These are phyloP conservation scores for Chrysolina americana DNA, from an alignment of 2,888 invertebrate species.

Conservation along the genomic window DNA sequence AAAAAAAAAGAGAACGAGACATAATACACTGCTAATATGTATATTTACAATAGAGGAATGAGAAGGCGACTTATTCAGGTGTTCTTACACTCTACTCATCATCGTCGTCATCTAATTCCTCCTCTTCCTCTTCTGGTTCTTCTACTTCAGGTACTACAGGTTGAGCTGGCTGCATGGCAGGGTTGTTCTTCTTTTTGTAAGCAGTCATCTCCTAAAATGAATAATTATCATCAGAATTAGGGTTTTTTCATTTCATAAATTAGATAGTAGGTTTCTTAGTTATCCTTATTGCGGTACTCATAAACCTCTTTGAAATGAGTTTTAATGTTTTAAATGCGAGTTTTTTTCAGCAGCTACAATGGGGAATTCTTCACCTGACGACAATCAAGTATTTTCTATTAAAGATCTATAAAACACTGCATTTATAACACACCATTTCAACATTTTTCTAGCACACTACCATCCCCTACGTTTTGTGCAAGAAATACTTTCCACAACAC, in stretches of 20 bases:
- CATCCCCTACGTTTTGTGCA: no score
- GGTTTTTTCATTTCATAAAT: neutral
- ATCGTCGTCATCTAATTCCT: slow-evolving; percentile 66
- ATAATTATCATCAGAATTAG: neutral
- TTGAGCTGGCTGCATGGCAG: slow-evolving; percentile 69
- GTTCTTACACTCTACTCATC: slow-evolving; percentile 67
- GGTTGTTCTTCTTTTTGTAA: slow-evolving; percentile 82
- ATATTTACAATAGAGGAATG: slow-evolving; percentile 68
- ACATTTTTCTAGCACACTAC: no score
- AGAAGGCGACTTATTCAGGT: slow-evolving; percentile 61
- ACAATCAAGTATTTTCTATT: no score
- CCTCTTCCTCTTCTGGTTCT: slow-evolving; percentile 76
- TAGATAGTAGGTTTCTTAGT: no score
- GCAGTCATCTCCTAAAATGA: slow-evolving; percentile 85
- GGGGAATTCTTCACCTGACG: no score
- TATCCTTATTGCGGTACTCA: no score
- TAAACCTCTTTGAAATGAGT: no score
- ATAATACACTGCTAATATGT: slow-evolving; percentile 63
- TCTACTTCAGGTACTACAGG: slow-evolving; percentile 77
- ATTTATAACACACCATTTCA: no score
- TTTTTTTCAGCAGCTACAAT: no score
- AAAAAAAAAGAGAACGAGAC: slow-evolving; percentile 51
- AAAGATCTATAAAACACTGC: no score
- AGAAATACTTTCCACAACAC: no score
- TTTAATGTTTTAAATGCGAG: no score